Evolutionary conservation across 2,888 invertebrate species (phyloP), one percentile per base, ranked within the genome.

Genomic region (Geotrupes spiniger): DNA sequence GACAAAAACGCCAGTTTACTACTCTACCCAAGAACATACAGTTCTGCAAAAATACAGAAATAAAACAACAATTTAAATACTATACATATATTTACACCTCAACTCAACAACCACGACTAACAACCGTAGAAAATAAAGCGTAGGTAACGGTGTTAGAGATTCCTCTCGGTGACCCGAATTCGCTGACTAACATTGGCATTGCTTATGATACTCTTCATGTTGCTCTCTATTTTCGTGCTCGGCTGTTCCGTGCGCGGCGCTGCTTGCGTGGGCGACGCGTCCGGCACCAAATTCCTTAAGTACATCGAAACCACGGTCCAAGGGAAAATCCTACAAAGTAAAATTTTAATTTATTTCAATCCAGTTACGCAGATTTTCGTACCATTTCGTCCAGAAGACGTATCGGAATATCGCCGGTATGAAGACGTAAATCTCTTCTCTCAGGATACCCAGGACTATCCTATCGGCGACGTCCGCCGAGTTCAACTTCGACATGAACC

Each of bases 381-480:
- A 89, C 90, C 84, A 83, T 79, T 89, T 92, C 10, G 88, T 69
- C 25, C 83, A 76, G 38, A 89, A 67, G 42, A 89, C 64, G 42
- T 83, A 60, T 59, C 83, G 81, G 58, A 92, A 78, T 65, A 84
- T 83, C 5, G 86, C 79, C 0, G 97, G 97, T 53, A 97, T 79
- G 54, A 90, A 78, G 36, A 92, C 83, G 55, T 84, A 74, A 45
- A 84, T 79, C 64, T 91, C 87, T 68, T 96, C 87, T 59, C 82
- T 82, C 63, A 83, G 79, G 53, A 97, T 84, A 17, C 91, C 92
- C 26, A 81, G 78, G 51, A 96, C 80, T 38, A 93, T 82, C 61
- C 86, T 83, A 65, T 92, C 88, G 3, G 92, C 93, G 5, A 93
- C 95, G 63, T 90, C 85, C 61, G 90, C 87, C 0, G 92, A 84